Conservation (phyloP, 1,140 invertebrate genomes). For the Chlorops oryzae region DNA sequence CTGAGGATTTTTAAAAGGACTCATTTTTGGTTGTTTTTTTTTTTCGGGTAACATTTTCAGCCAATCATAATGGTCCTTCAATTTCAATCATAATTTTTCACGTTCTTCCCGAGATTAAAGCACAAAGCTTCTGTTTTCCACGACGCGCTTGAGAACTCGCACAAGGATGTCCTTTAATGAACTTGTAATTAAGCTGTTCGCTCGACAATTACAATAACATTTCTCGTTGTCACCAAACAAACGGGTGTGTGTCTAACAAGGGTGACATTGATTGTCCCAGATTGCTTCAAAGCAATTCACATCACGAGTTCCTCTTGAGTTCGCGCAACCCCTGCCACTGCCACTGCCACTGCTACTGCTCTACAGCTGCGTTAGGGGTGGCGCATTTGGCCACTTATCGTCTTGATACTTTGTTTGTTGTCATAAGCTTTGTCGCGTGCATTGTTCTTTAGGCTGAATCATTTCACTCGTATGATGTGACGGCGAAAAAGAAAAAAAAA, state of each 20-base stretch:
- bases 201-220: slow-evolving; percentile 4
- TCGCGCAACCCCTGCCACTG: background rate
- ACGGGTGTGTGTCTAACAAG: background rate
- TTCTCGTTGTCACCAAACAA: background rate
- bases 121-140: no score
- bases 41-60: no score
- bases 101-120: no score
- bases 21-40: no score
- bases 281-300: background rate
- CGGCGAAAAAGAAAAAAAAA: no score
- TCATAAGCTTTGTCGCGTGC: slow-evolving; percentile 18
- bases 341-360: background rate
- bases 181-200: slow-evolving; percentile 9
- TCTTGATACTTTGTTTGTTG: slow-evolving; percentile 2
- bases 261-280: slow-evolving; percentile 7
- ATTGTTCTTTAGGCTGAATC: slow-evolving; percentile 10
- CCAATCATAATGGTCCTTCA: no score
- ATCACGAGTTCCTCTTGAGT: slow-evolving; percentile 1
- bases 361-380: background rate
- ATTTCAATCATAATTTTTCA: no score
- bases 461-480: no score
- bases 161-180: no score
- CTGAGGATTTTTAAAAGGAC: no score
- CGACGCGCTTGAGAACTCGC: no score
- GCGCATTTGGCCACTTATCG: no score